Evolutionary conservation across 2,888 invertebrate species (phyloP), one percentile per base, ranked within the genome.

Genomic region (Lepidonotus clava): DNA sequence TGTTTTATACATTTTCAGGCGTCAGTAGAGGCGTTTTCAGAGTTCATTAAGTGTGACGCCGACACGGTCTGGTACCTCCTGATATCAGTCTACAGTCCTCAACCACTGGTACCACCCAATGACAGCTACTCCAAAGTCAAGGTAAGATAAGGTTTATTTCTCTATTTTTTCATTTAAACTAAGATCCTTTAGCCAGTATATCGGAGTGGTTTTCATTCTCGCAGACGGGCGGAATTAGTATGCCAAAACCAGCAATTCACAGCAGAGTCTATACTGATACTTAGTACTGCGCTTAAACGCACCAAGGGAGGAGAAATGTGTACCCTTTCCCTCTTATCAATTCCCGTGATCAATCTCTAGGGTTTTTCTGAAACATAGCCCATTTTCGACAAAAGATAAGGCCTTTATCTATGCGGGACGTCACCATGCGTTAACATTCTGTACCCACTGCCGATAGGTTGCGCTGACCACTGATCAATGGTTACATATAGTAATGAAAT

Each of bases 61-160:
- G 86, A 87, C 46, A 41, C 67, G 24, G 85, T 87, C 6, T 88
- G 88, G 88, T 53, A 87, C 77, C 24, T 87, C 34, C 83, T 88
- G 41, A 85, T 61, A n/a, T 83, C 86, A 21, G 84, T 80, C 32
- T 84, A 86, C 61, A 76, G 86, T 71, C 87, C 86, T 41, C 24
- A 32, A 41, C 77, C 86, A 14, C 21, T 84, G n/a, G n/a, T 86
- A 11, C 61, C 83, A 21, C 87, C 87, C 14, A 38, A 71, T n/a
- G 6, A 2, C 36, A 71, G 71, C 4, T 71, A 11, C 71, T 11
- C 71, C 34, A 34, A 71, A 34, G 36, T 36, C 36, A 71, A 71
- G 71, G 71, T 71, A 18, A 71, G 71, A 36, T 36, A 18, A 38
- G 4, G 24, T 1, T 71, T 1, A 36, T 71, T 71, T 34, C 0